Evolutionary conservation across 2,797 vertebrate species (phyloP).

Genomic region (Clarias laeviceps): DNA sequence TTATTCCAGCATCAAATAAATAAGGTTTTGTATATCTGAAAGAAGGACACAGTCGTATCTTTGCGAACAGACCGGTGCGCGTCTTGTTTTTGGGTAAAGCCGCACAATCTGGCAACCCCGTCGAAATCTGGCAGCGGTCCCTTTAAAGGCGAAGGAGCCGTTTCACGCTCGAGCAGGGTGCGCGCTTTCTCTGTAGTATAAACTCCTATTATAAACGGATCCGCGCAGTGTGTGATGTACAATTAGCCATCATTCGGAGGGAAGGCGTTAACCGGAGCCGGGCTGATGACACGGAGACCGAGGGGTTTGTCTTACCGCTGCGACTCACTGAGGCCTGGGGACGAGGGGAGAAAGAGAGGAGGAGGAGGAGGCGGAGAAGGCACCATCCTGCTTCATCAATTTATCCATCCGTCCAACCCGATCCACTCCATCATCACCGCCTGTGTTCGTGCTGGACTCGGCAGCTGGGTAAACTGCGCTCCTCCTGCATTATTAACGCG

Average conservation of each 20-base stretch:
- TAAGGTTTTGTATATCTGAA: too few species aligned
- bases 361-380: slow-evolving; percentile 56
- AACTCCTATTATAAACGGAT: slow-evolving; percentile 54
- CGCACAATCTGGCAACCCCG: slow-evolving; percentile 22
- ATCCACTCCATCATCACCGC: slow-evolving; percentile 70
- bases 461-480: slow-evolving; percentile 71
- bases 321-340: slow-evolving; percentile 49
- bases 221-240: slow-evolving; percentile 52
- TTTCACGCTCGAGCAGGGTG: slow-evolving; percentile 53
- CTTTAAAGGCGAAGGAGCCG: slow-evolving; percentile 75
- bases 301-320: slow-evolving; percentile 55
- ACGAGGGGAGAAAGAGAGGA: slow-evolving; percentile 38
- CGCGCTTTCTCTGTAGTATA: slow-evolving; percentile 59
- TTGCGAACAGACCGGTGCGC: not conserved
- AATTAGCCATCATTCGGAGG: slow-evolving; percentile 38
- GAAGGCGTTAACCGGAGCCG: slow-evolving; percentile 47
- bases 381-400: slow-evolving; percentile 54
- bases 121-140: slow-evolving; percentile 65
- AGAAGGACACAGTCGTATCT: not conserved
- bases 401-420: slow-evolving; percentile 68
- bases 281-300: slow-evolving; percentile 63
- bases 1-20: not conserved
- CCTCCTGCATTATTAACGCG: slow-evolving; percentile 45
- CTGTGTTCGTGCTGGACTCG: slow-evolving; percentile 53
- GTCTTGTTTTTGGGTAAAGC: not conserved